These are phyloP conservation scores for Cryptomyrus ogoouensis DNA, from an alignment of 2,113 vertebrate genomes.

Conservation along the genomic window DNA sequence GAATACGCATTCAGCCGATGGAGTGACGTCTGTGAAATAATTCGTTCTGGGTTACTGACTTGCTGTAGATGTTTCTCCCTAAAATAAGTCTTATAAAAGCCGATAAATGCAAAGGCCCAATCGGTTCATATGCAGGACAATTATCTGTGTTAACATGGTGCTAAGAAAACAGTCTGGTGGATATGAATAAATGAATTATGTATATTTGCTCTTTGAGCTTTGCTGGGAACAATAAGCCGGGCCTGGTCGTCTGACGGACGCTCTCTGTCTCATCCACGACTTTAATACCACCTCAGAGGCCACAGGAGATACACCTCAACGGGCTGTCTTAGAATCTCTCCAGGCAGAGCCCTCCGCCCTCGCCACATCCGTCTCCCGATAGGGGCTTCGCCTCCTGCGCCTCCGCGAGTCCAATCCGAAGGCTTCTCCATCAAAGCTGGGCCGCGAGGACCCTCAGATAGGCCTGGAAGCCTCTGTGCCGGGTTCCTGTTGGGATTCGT, in stretches of 20 bases:
- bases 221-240: conserved; percentile 10
- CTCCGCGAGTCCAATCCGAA: neutral
- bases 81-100: neutral
- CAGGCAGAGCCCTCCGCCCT: no score
- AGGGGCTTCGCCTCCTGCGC: neutral
- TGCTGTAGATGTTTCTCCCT: neutral
- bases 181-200: conserved; percentile 22
- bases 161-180: neutral
- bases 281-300: neutral
- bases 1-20: neutral
- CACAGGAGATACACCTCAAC: neutral
- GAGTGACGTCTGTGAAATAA: neutral
- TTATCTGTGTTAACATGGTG: neutral
- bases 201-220: conserved; percentile 17
- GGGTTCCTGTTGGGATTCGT: neutral
- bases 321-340: neutral
- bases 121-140: neutral
- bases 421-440: neutral
- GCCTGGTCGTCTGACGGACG: neutral
- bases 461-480: neutral
- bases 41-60: neutral
- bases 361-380: neutral
- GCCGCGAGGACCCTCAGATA: neutral
- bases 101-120: neutral
- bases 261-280: neutral